Evolutionary conservation across 2,113 vertebrate genomes (phyloP), one percentile per base, ranked within the genome.

Genomic region (Taurulus bubalis): DNA sequence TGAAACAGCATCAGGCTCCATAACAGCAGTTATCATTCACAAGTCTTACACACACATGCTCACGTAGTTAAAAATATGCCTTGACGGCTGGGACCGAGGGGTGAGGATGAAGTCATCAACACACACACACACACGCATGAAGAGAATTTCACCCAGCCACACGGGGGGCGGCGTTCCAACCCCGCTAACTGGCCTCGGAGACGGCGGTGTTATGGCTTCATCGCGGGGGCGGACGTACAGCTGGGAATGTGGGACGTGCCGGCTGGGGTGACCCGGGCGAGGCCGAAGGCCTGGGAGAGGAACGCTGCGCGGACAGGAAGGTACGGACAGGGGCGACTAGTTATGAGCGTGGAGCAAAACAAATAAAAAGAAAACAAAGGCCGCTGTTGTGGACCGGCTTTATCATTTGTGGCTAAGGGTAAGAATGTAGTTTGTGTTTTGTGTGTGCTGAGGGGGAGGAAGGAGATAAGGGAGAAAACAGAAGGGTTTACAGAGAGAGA

Each of bases 71-170:
- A 89, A 92, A 91, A 92, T 90, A 92, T 86, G 59, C 76, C 67
- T 79, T 75, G 82, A 83, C 22, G 67, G 82, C 87, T 82, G 81
- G 62, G 80, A 92, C 58, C 1, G 65, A 69, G 69, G 71, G 71
- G 84, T 64, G 83, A 75, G 85, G 79, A 92, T 93, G 85, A 93
- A 94, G 91, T 93, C 92, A 92, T 93, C 86, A 87, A 70, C 65
- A 26, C 82, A 82, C 80, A 77, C 22, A 60, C 45, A 72, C 55
- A 56, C 53, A 79, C 32, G 67, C 56, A 11, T 32, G 16, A 2
- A 22, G 7, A 74, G 53, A 68, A 3, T 73, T 71, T 59, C 68
- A 60, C 47, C 22, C 38, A 71, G 76, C 76, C 82, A 85, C 87
- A 88, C 76, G 71, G 83, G 84, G 84, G 59, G 77, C 86, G 51